Base-by-base conservation (phyloP, 2,113 vertebrate genomes). In the Rousettus leschenaultii region DNA sequence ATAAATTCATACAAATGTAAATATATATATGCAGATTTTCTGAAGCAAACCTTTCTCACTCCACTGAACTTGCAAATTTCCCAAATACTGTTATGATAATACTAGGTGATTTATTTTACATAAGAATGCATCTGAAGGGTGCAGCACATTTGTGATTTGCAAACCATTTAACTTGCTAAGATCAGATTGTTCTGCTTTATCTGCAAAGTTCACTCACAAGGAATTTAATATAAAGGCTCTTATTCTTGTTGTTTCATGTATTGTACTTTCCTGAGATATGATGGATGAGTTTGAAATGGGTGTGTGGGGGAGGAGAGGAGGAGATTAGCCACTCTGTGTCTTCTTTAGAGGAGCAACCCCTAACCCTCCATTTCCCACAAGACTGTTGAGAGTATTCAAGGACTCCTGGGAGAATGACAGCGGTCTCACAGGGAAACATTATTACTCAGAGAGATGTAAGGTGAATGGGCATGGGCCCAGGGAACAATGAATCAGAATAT, bases 21-120 rank as follows among this genome's bases (percentile, higher is more conserved):
- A 59, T 61, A 59, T 45, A n/a, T 59, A 59, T 93, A 96, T 95
- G 87, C 87, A 97, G 90, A 95, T 97, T 96, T 97, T 94, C 85
- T 88, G 61, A 94, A 91, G 77, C 73, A 86, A 95, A 88, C 78
- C 78, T 43, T 78, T 96, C 45, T 95, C 80, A 86, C 70, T 96
- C 48, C 40, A 59, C 65, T 86, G 95, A 21, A 96, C 96, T 97
- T 97, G 97, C 95, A 97, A 97, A 97, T 97, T 95, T 93, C 74
- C 68, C 89, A 96, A 96, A 96, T 89, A 92, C 95, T 86, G 91
- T 97, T 98, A 96, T 97, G 96, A 91, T 97, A 97, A 98, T 97
- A 70, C 93, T 79, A 97, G 96, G 96, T 98, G 97, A 97, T 97
- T 97, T 97, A 98, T 98, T 97, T 97, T 97, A 91, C 89, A 90